These are phyloP conservation scores for Rhyacichthys aspro DNA, from an alignment of 2,797 vertebrate species.

Conservation along the genomic window DNA sequence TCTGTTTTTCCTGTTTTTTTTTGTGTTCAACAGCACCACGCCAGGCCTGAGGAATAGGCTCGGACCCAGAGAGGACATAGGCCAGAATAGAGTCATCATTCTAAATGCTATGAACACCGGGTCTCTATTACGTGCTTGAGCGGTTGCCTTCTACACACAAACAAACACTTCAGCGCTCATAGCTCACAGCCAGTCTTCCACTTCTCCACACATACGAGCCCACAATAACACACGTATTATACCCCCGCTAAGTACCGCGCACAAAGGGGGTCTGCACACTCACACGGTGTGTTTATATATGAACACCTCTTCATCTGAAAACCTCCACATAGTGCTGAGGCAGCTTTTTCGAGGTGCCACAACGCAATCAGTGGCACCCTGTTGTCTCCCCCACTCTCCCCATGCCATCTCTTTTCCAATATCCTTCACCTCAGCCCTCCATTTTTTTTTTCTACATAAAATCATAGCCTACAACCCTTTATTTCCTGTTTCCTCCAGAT, in stretches of 20 bases:
- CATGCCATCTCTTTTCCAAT: conserved; percentile 36
- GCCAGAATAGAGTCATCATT: conserved; percentile 52
- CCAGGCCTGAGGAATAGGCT: conserved; percentile 24
- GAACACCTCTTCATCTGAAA: conserved; percentile 43
- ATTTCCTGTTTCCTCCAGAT: conserved; percentile 27
- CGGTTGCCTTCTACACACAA: conserved; percentile 37
- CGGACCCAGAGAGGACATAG: conserved; percentile 25
- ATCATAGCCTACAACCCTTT: conserved; percentile 18
- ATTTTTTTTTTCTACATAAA: conserved; percentile 3
- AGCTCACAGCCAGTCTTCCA: conserved; percentile 47
- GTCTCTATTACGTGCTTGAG: conserved; percentile 69
- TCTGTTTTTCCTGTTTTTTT: conserved; percentile 28
- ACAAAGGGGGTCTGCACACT: conserved; percentile 5
- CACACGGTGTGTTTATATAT: conserved; percentile 9
- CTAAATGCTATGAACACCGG: conserved; percentile 50
- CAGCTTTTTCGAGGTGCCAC: conserved; percentile 49
- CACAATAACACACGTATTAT: conserved; percentile 37
- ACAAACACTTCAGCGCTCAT: conserved; percentile 35
- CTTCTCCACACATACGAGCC: conserved; percentile 37
- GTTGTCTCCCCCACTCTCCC: conserved; percentile 41
- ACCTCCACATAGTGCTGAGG: conserved; percentile 62
- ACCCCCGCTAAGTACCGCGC: conserved; percentile 16
- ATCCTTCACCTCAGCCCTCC: conserved; percentile 22
- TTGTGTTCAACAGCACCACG: conserved; percentile 25
- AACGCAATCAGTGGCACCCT: conserved; percentile 28